phyloP scores from a whole-genome alignment of 2,797 vertebrate species.

The Sebastes trivittatus region DNA sequence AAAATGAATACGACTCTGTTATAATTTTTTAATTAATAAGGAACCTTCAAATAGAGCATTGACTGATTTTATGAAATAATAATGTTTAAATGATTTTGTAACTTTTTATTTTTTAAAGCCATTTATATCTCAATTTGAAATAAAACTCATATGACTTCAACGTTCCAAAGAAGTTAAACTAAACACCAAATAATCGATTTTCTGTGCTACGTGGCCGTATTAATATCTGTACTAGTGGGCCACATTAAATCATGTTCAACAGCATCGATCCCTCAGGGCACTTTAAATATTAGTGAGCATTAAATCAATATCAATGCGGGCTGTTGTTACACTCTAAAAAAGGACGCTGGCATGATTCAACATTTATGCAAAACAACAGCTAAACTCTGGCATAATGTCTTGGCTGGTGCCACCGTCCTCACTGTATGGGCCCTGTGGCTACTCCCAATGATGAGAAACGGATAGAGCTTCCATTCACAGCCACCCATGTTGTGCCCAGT shows the following conservation, averaged over 20 bases:
- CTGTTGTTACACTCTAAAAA: conserved; percentile 76
- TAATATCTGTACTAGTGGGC: conserved; percentile 63
- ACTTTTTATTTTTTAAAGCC: neutral
- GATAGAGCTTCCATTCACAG: conserved; percentile 76
- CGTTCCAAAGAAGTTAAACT: conserved; percentile 43
- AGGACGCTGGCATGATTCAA: conserved; percentile 81
- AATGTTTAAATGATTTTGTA: neutral
- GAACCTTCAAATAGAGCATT: neutral
- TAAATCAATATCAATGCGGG: conserved; percentile 81
- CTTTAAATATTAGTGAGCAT: conserved; percentile 83
- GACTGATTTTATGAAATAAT: neutral
- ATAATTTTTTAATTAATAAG: neutral
- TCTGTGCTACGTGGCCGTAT: conserved; percentile 50
- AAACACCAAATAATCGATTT: conserved; percentile 62
- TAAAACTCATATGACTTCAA: conserved; percentile 21
- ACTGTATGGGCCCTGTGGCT: conserved; percentile 73
- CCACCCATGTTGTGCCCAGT: conserved; percentile 66
- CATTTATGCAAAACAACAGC: conserved; percentile 84
- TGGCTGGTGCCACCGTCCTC: conserved; percentile 77
- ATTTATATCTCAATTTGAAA: neutral
- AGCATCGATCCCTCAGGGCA: conserved; percentile 75
- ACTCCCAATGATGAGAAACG: conserved; percentile 68
- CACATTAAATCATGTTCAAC: conserved; percentile 75
- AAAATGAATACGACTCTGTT: neutral
- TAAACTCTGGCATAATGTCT: conserved; percentile 80